Evolutionary conservation across 2,113 vertebrate species (phyloP), one percentile per base, ranked within the genome.

Genomic region (Ictalurus furcatus): DNA sequence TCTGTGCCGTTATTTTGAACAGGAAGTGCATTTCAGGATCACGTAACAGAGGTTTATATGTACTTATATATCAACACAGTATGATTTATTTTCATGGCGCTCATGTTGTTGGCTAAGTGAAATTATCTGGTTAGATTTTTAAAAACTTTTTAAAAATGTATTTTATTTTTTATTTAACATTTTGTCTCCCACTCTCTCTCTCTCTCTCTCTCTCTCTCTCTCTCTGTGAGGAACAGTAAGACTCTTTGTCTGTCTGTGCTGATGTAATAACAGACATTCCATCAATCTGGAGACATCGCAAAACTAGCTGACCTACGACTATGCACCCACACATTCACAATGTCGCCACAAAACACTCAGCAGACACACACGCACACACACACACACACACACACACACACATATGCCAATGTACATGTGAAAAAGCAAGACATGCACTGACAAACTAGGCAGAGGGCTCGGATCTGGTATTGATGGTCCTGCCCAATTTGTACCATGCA

Each of bases 211-310:
- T 89, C 90, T 82, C 85, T 52, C 86, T 88, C 73, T 69, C 85
- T 88, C 78, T 86, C 54, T 88, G 73, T 73, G 63, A 58, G 52
- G 48, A 78, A 86, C 85, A 85, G 86, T 37, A 88, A 90, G 93
- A 94, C 93, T 93, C 93, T 85, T 86, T 79, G 92, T 92, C n/a
- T 30, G 25, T 30, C 54, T 61, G 12, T 84, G 56, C 87, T 88
- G 87, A 88, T 88, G 87, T 84, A 86, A 79, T 87, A 84, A 85
- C 82, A 84, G 69, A 78, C 58, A 79, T 79, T 84, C 87, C 81
- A 78, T 69, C 80, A 83, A 74, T 87, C 71, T 34, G 52, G 69
- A 85, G 81, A 87, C 73, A 69, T 88, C 81, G 87, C 81, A 88
- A 73, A 58, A 69, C 59, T 52, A 81, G 76, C 74, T 87, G 86